Conservation (phyloP, 2,113 vertebrate species). For the Cacatua alba region DNA sequence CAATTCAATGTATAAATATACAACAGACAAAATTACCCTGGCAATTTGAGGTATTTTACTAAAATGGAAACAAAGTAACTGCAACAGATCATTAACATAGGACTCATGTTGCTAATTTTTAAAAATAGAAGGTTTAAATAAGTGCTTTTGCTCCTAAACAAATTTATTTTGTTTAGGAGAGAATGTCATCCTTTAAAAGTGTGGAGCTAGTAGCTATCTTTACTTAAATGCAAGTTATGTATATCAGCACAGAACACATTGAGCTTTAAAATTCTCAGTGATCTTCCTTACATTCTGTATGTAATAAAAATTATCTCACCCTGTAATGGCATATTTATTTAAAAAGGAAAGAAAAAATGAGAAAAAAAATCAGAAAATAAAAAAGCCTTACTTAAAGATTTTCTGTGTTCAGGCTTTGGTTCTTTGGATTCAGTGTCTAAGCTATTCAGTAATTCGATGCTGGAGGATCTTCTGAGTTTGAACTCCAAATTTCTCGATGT, state of each 20-base stretch:
- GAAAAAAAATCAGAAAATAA: constrained; percentile 19
- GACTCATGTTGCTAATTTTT: constrained; percentile 65
- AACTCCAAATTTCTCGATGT: constrained; percentile 67
- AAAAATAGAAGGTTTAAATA: constrained; percentile 65
- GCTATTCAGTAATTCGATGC: constrained; percentile 81
- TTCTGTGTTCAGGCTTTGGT: constrained; percentile 83
- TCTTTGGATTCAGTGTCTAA: constrained; percentile 79
- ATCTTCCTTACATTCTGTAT: constrained; percentile 27
- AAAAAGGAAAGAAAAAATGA: constrained; percentile 17
- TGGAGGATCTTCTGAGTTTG: constrained; percentile 80
- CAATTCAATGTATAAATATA: constrained; percentile 44
- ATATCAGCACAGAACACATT: constrained; percentile 51
- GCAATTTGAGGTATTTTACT: constrained; percentile 56
- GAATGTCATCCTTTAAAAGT: constrained; percentile 50
- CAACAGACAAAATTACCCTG: constrained; percentile 54
- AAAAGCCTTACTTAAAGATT: constrained; percentile 84
- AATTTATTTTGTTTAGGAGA: constrained; percentile 64
- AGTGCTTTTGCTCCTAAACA: constrained; percentile 39
- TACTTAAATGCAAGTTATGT: constrained; percentile 66
- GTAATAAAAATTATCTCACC: constrained; percentile 57
- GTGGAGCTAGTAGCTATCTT: constrained; percentile 57
- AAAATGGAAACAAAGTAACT: constrained; percentile 69
- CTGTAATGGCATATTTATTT: constrained; percentile 28
- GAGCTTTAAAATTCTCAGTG: constrained; percentile 46
- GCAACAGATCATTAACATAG: constrained; percentile 47